These are phyloP conservation scores for rat (Rattus norvegicus) DNA, from an alignment of 2,113 vertebrate genomes.

Conservation along the genomic window DNA sequence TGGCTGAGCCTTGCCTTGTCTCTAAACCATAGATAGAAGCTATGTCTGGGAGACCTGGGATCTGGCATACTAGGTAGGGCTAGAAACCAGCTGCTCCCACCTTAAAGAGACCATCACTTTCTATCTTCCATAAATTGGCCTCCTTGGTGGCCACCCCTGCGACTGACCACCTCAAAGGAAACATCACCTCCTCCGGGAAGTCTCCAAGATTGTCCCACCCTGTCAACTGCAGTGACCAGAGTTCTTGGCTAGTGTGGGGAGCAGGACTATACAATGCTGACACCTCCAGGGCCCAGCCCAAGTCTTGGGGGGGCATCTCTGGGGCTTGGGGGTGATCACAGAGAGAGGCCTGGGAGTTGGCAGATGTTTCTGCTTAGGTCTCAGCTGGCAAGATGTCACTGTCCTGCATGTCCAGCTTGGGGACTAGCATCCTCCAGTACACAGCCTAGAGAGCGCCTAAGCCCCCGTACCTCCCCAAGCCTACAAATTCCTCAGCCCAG, in stretches of 20 bases:
- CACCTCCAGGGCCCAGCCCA: background rate
- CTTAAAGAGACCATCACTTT: background rate
- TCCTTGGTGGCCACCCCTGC: background rate
- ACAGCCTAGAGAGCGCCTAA: background rate
- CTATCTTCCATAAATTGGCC: background rate
- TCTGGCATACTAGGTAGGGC: rapidly evolving
- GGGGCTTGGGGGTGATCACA: background rate
- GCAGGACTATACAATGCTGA: background rate
- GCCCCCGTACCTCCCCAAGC: background rate
- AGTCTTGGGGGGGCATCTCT: background rate
- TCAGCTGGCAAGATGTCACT: background rate
- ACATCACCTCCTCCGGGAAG: background rate
- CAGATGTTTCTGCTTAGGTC: background rate
- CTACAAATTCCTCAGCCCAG: background rate
- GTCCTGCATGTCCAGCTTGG: background rate
- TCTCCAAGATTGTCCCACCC: background rate
- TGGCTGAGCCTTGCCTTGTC: background rate
- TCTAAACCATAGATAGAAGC: background rate
- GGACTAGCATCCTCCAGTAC: background rate
- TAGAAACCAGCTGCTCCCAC: background rate
- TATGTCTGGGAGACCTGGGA: background rate
- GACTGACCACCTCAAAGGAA: background rate
- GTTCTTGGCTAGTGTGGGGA: background rate
- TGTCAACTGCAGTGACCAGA: background rate
- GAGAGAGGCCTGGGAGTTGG: background rate